phyloP scores from a whole-genome alignment of 2,888 invertebrate genomes.

The Machimus atricapillus region DNA sequence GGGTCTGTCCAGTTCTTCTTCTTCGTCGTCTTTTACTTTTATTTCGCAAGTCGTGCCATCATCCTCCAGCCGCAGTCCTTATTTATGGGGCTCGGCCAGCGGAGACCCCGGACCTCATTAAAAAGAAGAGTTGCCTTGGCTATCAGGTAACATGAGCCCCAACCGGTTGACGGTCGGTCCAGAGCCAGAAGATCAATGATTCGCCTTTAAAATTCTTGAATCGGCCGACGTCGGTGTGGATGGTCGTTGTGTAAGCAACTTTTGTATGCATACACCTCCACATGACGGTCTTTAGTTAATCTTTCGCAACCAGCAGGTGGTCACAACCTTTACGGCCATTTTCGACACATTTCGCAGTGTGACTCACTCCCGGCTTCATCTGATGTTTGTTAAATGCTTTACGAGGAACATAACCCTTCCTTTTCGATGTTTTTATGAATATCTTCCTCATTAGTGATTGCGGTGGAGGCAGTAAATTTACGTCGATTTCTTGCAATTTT shows the following conservation, averaged over 20 bases:
- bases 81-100: constrained; percentile 12
- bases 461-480: not conserved
- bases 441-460: not conserved
- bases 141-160: constrained; percentile 29
- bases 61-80: not conserved
- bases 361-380: not conserved
- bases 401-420: not conserved
- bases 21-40: not conserved
- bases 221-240: not conserved
- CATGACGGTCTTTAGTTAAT: constrained; percentile 16
- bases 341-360: not conserved
- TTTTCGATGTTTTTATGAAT: not conserved
- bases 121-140: constrained; percentile 4
- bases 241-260: not conserved
- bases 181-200: constrained; percentile 21
- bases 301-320: constrained; percentile 14
- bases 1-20: not conserved
- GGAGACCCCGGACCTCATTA: not conserved
- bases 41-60: not conserved
- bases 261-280: not conserved
- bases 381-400: not conserved
- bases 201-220: constrained; percentile 1
- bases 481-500: not conserved
- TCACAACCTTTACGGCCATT: not conserved
- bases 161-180: not conserved